phyloP scores from a whole-genome alignment of 2,797 vertebrate species.

The Gobio occitaniae region DNA sequence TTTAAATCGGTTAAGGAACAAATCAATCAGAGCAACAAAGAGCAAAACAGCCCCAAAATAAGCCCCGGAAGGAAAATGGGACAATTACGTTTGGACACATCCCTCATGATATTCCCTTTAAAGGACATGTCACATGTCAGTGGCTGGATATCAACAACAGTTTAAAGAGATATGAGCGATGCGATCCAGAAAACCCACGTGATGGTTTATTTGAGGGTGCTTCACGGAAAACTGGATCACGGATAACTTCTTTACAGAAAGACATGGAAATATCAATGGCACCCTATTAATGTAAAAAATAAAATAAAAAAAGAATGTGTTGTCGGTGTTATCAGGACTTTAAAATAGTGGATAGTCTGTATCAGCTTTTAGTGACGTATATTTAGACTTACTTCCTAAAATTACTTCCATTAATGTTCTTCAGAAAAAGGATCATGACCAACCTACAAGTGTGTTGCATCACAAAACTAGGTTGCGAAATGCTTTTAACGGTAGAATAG shows the following conservation, averaged over 20 bases:
- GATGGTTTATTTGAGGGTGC: constrained; percentile 35
- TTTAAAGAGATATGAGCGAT: constrained; percentile 47
- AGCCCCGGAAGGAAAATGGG: constrained; percentile 50
- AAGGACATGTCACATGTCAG: constrained; percentile 52
- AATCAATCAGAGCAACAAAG: constrained; percentile 60
- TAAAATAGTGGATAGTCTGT: neutral
- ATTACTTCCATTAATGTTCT: neutral
- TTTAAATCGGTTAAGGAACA: constrained; percentile 56
- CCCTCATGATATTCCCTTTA: constrained; percentile 52
- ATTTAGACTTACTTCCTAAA: neutral
- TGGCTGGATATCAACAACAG: constrained; percentile 53
- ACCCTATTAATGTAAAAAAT: neutral
- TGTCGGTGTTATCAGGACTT: neutral
- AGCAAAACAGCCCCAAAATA: constrained; percentile 56
- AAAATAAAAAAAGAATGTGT: neutral
- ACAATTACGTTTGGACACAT: constrained; percentile 58
- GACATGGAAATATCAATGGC: neutral
- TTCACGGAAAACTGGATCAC: constrained; percentile 35
- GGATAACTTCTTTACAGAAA: constrained; percentile 1
- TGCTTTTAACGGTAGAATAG: too few species aligned
- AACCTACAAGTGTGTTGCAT: too few species aligned
- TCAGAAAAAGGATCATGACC: neutral
- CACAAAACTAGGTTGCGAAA: neutral
- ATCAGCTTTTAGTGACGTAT: neutral
- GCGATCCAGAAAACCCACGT: neutral